Evolutionary conservation across 2,888 invertebrate genomes (phyloP), one percentile per base, ranked within the genome.

Genomic region (Apodemia zela): DNA sequence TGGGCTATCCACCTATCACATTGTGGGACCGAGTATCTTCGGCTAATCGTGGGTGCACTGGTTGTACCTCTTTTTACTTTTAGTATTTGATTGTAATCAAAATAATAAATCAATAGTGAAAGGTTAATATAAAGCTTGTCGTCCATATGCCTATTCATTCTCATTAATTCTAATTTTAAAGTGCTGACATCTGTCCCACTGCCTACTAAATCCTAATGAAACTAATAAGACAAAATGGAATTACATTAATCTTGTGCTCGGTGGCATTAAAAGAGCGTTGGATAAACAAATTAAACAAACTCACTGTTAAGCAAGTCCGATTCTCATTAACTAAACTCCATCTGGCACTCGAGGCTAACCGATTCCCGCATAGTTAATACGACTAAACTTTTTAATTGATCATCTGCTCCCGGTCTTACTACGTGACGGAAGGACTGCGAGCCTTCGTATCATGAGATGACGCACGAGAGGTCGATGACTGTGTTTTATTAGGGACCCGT

Each of bases 361-460:
- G 82, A 84, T 84, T 85, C 85, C 80, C 83, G 85, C 84, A 83
- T 87, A 87, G 87, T 87, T 88, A 86, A 42, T 42, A 42, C 42
- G 88, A 85, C 82, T 81, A 83, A 89, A 89, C 88, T 89, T 87
- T 89, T 87, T 89, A 89, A 91, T 89, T 89, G 89, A 76, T 87
- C 89, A 90, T 89, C 88, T 89, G 89, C 83, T 82, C 82, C 80
- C 85, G 72, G 75, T 76, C 69, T 71, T 72, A 65, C 72, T 75
- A 75, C 76, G 76, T 77, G 75, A 79, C 81, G 80, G 83, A 80
- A 81, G 81, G 75, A 83, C 80, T 74, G 72, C 68, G 67, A 78
- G 75, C 71, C 42, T 78, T 82, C 80, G 83, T 87, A 86, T 86
- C 84, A 78, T 75, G 72, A 71, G 68, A 73, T 89, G 89, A 89